Evolutionary conservation across 2,113 vertebrate genomes (phyloP).

Genomic region (Seriola aureovittata): DNA sequence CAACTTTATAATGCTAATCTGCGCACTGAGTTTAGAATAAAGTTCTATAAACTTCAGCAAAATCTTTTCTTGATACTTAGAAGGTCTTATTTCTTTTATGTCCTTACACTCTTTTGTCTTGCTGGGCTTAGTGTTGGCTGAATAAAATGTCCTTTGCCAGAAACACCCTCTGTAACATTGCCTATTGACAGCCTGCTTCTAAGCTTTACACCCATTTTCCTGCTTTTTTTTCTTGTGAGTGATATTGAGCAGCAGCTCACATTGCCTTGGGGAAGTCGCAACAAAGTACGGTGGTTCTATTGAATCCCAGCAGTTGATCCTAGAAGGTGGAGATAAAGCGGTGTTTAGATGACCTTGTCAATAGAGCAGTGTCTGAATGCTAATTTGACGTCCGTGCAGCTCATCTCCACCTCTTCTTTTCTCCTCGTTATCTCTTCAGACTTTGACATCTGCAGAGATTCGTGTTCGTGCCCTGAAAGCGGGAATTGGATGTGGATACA

Average conservation of each 20-base stretch:
- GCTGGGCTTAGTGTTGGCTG: conserved; percentile 30
- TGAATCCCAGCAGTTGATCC: conserved; percentile 60
- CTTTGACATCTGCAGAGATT: conserved; percentile 62
- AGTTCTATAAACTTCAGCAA: background rate
- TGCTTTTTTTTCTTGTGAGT: conserved; percentile 5
- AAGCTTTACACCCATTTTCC: conserved; percentile 39
- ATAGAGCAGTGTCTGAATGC: conserved; percentile 65
- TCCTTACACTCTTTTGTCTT: conserved; percentile 25
- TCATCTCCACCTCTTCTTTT: conserved; percentile 43
- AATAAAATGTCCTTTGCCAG: conserved; percentile 45
- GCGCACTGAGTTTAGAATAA: conserved; percentile 19
- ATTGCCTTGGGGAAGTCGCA: conserved; percentile 44
- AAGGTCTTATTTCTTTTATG: conserved; percentile 32
- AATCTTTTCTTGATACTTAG: conserved; percentile 24
- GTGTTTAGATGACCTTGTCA: conserved; percentile 78
- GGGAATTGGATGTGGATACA: conserved; percentile 14
- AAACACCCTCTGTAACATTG: conserved; percentile 30
- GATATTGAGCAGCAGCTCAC: conserved; percentile 56
- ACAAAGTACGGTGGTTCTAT: conserved; percentile 42
- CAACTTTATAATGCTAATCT: conserved; percentile 54
- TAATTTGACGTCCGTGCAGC: conserved; percentile 63
- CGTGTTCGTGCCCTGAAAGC: conserved; percentile 47
- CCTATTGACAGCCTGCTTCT: conserved; percentile 53
- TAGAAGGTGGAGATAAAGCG: conserved; percentile 57
- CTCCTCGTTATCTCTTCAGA: conserved; percentile 55